Conservation (phyloP, 2,113 vertebrate species). For the Turnix velox region DNA sequence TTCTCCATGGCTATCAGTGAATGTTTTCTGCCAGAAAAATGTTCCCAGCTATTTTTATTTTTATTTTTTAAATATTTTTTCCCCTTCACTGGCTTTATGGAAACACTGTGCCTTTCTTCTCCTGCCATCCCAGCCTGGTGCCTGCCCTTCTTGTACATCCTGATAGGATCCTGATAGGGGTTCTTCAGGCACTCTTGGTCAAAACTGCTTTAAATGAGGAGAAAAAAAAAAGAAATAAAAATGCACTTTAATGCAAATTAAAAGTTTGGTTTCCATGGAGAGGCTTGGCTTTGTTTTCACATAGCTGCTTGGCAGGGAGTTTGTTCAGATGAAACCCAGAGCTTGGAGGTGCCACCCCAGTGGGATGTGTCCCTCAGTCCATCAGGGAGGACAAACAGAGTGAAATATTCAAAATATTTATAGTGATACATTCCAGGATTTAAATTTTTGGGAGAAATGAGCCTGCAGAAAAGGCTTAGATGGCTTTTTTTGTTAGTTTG, state of each 20-base stretch:
- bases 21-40: slow-evolving; percentile 39
- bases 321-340: not conserved
- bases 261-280: not conserved
- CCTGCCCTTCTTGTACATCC: not conserved
- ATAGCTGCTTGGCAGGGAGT: not conserved
- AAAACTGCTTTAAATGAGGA: not conserved
- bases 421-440: not conserved
- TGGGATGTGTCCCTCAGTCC: not conserved
- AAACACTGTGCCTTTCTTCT: slow-evolving; percentile 50
- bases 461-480: too few species aligned
- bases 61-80: not conserved
- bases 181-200: not conserved
- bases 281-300: not conserved
- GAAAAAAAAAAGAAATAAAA: too few species aligned
- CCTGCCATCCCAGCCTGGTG: not conserved
- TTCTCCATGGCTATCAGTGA: slow-evolving; percentile 33
- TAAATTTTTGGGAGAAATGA: not conserved
- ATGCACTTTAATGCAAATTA: not conserved
- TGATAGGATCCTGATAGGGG: not conserved
- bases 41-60: slow-evolving; percentile 47
- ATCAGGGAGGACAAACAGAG: not conserved
- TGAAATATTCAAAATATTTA: not conserved
- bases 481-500: not conserved
- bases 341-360: fast-evolving
- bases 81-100: slow-evolving; percentile 21